Evolutionary conservation across 1,140 invertebrate genomes (phyloP), one percentile per base, ranked within the genome.

Genomic region (Zophobas morio): DNA sequence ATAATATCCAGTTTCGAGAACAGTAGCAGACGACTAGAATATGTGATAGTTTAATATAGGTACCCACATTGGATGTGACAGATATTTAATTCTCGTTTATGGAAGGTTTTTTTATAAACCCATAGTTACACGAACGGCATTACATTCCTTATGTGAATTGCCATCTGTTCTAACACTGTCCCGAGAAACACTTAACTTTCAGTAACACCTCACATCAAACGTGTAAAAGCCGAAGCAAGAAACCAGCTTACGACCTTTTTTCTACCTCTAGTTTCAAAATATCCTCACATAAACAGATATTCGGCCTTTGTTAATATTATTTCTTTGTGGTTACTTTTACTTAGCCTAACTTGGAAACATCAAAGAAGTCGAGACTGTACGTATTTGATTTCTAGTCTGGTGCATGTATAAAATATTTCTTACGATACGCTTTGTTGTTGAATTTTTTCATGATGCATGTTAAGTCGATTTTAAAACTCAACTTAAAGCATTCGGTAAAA

Each of bases 281-380:
- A 60, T 37, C 37, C 37, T 39, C 56, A 36, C 8, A 60, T 60
- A 60, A 60, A 60, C 56, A 60, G 36, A 60, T 60, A 36, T 60
- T 37, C 34, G 36, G 35, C 56, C 56, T 60, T 60, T 60, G 56
- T 60, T 37, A 39, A 35, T 36, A 60, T 37, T 60, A 60, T 60
- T 36, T 36, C 56, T 36, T 60, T 39, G 56, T 37, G 56, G 56
- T 60, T 60, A 60, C 56, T 60, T 20, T 20, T 60, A 60, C 34
- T 36, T 60, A 36, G 37, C 37, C 37, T 60, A 33, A 36, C 36
- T 32, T 39, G 6, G 56, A 60, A 60, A 60, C 56, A 60, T 60
- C 56, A 60, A 60, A 60, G 56, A 60, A 60, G 56, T 60, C 35
- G 49, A 20, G 4, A 3, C 56, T 60, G 37, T 60, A 36, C 36